A percentile compares a stretch with the other conserved stretches of the same genome.
phyloP scores from a whole-genome alignment of 1,140 invertebrate genomes.

The Andricus grossulariae region DNA sequence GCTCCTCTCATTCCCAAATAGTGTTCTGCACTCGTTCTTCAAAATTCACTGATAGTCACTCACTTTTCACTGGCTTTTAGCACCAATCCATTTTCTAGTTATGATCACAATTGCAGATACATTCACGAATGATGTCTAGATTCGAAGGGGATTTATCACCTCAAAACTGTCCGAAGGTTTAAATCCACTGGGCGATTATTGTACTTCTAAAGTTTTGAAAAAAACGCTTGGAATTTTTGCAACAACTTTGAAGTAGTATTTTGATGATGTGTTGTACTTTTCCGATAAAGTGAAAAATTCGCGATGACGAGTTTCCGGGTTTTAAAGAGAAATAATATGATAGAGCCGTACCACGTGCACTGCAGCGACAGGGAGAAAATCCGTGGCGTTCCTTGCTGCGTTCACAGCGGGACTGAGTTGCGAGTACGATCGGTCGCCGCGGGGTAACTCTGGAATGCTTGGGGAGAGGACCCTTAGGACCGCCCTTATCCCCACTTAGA shows the following conservation, averaged over 20 bases:
- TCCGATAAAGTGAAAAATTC: background rate
- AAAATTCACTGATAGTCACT: background rate
- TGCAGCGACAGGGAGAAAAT: constrained; percentile 48
- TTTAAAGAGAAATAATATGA: background rate
- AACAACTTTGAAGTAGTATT: background rate
- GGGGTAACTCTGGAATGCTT: constrained; percentile 51
- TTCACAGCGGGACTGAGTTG: constrained; percentile 75
- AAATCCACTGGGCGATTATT: no score
- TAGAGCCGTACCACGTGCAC: background rate
- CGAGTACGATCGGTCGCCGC: constrained; percentile 53
- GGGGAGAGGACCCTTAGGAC: constrained; percentile 43
- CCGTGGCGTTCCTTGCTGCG: constrained; percentile 71
- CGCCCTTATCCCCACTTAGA: constrained; percentile 43
- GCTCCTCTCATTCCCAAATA: no score
- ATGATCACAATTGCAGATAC: background rate
- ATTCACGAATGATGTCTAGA: background rate
- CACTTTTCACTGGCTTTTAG: constrained; percentile 27
- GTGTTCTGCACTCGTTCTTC: background rate
- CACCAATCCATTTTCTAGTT: constrained; percentile 12
- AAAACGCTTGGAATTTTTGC: background rate
- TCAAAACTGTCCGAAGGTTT: background rate
- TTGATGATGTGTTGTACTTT: no score
- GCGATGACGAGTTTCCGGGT: background rate
- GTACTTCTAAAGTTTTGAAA: no score
- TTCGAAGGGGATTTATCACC: no score